Base-by-base conservation (phyloP, 1,140 invertebrate species). In the Lerema accius region DNA sequence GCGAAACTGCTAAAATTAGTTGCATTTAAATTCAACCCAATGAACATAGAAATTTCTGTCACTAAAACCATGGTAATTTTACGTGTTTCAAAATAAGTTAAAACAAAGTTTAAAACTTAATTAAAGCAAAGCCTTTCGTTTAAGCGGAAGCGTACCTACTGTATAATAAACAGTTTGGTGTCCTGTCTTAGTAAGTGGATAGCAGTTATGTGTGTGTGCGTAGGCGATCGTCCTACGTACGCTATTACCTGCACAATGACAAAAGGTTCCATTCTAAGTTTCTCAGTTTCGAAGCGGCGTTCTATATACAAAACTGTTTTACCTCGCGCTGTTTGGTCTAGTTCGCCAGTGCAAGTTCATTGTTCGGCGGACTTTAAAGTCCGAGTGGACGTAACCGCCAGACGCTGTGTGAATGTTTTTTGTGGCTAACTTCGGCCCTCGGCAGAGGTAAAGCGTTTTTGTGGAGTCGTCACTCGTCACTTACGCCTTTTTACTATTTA, bases 311-410 rank as follows among this genome's bases (percentile, higher is more conserved):
- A 78, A 79, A 75, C 60, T 72, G 68, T 73, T 67, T 63, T 62
- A 68, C 72, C 51, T 65, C 63, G 63, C 73, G 73, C 71, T 87
- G 84, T 87, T 89, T 87, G 80, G 84, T 88, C 85, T 90, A 90
- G 84, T 88, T 86, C 79, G 82, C 78, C 75, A 73, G 68, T 83
- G 80, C 83, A 85, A 81, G 87, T 88, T 90, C 85, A 90, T 90
- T 90, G 87, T 90, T 88, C 86, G 67, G 49, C 39, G 37, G 3
- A 28, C 37, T 48, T 53, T 32, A 43, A 67, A 65, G 61, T 66
- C 53, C 48, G 68, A 74, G 42, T 65, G 56, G 82, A 73, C 80
- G 65, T 82, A 87, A 87, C 71, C 77, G 85, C 82, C 84, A 69
- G 71, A 63, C 69, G 72, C 67, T 77, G 66, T 59, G 65, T 72